Evolutionary conservation across 2,888 invertebrate genomes (phyloP).

Genomic region (Labia minor): DNA sequence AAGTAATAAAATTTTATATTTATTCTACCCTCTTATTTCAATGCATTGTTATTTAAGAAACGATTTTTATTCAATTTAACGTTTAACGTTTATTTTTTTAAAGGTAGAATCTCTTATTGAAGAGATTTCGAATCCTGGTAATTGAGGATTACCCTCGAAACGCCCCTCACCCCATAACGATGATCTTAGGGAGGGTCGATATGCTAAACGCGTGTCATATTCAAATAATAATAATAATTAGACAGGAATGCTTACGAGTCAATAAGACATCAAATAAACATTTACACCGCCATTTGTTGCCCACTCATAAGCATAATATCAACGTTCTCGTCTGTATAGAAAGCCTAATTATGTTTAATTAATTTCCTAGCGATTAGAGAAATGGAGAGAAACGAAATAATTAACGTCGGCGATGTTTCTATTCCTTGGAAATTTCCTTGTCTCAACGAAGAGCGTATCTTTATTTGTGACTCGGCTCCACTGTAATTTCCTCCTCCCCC

Average conservation of each 20-base stretch:
- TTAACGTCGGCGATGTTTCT: neutral
- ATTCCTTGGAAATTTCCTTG: neutral
- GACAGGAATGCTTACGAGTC: neutral
- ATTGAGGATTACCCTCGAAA: too few relatives aligned
- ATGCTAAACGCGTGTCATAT: conserved; percentile 8
- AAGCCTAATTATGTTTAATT: conserved; percentile 4
- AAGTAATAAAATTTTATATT: too few relatives aligned
- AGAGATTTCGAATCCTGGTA: too few relatives aligned
- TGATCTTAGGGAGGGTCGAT: neutral
- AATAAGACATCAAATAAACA: conserved; percentile 7
- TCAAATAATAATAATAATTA: conserved; percentile 13
- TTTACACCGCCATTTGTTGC: neutral
- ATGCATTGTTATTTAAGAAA: too few relatives aligned
- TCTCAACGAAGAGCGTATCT: neutral
- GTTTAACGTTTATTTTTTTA: too few relatives aligned
- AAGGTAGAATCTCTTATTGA: too few relatives aligned
- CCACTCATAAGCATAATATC: conserved; percentile 8
- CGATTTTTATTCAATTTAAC: too few relatives aligned
- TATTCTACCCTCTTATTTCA: too few relatives aligned
- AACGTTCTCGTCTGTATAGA: neutral
- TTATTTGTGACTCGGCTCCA: neutral
- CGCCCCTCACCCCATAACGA: too few relatives aligned
- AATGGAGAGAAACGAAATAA: neutral
- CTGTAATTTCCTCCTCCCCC: neutral
- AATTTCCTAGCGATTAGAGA: neutral